These are phyloP conservation scores for Leptobrachium leishanense DNA, from an alignment of 2,113 vertebrate species.

Conservation along the genomic window DNA sequence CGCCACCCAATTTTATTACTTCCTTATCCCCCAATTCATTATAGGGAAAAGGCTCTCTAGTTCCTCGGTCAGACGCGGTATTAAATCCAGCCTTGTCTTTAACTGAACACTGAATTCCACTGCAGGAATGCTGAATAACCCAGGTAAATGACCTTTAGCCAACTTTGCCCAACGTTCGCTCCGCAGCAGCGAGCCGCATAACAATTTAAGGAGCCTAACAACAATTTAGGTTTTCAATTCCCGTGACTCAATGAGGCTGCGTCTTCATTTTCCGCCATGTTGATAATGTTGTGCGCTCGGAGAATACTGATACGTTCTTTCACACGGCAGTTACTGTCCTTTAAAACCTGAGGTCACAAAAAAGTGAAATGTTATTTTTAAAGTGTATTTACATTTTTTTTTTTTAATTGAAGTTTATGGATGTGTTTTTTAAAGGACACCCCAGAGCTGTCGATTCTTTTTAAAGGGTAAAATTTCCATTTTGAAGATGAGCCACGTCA, in stretches of 20 bases:
- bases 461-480: too few species aligned
- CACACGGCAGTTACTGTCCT: slow-evolving; percentile 14
- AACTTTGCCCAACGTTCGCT: slow-evolving; percentile 28
- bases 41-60: too few species aligned
- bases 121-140: slow-evolving; percentile 4
- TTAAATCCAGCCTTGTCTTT: too few species aligned
- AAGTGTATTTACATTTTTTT: too few species aligned
- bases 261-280: slow-evolving; percentile 46
- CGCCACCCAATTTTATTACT: too few species aligned
- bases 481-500: too few species aligned
- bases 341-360: slow-evolving; percentile 19
- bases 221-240: slow-evolving; percentile 49
- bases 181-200: slow-evolving; percentile 32
- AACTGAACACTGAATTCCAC: too few species aligned
- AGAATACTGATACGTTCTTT: slow-evolving; percentile 34
- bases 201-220: slow-evolving; percentile 35
- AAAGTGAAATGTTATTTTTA: slow-evolving; percentile 29
- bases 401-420: too few species aligned
- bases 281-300: slow-evolving; percentile 40
- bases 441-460: too few species aligned
- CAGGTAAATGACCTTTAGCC: slow-evolving; percentile 36
- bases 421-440: too few species aligned
- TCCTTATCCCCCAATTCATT: too few species aligned
- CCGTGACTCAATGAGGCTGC: slow-evolving; percentile 42
- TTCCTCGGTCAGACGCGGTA: too few species aligned